Conservation (phyloP, 2,888 invertebrate species). For the Leptogaster cylindrica region DNA sequence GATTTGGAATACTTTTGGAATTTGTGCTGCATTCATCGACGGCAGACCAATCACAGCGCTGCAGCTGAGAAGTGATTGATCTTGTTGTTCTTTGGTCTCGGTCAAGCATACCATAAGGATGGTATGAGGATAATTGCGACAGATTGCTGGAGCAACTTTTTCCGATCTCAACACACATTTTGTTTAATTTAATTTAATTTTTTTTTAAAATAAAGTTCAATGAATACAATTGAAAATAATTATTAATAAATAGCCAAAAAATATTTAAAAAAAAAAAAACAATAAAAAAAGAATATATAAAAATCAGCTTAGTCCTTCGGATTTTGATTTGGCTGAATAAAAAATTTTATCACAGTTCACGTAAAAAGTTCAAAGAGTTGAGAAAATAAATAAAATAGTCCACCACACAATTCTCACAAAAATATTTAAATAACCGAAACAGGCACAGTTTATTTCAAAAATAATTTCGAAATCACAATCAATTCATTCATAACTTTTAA, state of each 20-base stretch:
- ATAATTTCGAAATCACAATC: slow-evolving; percentile 5
- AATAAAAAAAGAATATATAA: too few relatives aligned
- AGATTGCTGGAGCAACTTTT: not conserved
- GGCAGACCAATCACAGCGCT: not conserved
- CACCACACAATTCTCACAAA: not conserved
- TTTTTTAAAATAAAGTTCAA: too few relatives aligned
- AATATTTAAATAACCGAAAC: not conserved
- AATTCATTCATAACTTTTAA: slow-evolving; percentile 16
- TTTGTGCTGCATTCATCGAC: not conserved
- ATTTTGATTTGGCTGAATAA: not conserved
- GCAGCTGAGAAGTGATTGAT: slow-evolving; percentile 18
- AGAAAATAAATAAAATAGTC: slow-evolving; percentile 4
- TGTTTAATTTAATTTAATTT: too few relatives aligned
- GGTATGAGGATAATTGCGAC: slow-evolving; percentile 26
- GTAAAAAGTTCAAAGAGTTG: not conserved
- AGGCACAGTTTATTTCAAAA: not conserved
- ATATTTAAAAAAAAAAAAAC: not conserved
- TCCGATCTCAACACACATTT: slow-evolving; percentile 21
- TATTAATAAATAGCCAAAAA: slow-evolving; percentile 1
- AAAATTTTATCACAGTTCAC: slow-evolving; percentile 43
- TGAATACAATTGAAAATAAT: too few relatives aligned
- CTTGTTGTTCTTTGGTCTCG: slow-evolving; percentile 46
- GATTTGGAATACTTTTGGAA: not conserved
- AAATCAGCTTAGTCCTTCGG: too few relatives aligned
- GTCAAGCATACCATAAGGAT: slow-evolving; percentile 46